phyloP scores from a whole-genome alignment of 2,113 vertebrate species.

The Pterocles gutturalis region DNA sequence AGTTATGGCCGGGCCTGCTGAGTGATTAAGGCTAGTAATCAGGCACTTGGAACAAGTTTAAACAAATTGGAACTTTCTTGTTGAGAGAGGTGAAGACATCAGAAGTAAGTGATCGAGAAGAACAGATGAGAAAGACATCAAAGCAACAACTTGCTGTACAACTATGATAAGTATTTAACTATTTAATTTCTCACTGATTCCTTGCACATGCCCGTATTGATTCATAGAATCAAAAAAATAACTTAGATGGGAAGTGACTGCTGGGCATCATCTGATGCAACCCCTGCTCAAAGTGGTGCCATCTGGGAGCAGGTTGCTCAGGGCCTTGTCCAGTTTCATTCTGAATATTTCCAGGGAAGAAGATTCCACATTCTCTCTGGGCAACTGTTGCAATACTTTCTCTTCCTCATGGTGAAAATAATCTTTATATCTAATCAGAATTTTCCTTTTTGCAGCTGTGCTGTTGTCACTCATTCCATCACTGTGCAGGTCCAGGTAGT shows the following conservation, averaged over 20 bases:
- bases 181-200: neutral
- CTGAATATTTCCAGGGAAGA: neutral
- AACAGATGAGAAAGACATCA: neutral
- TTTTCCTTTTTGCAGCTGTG: neutral
- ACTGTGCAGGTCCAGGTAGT: neutral
- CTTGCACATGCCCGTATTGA: neutral
- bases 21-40: constrained; percentile 46
- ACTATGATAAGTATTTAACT: neutral
- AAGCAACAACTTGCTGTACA: neutral
- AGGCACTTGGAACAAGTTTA: constrained; percentile 48
- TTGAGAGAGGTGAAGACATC: neutral
- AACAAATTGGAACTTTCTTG: constrained; percentile 17
- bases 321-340: neutral
- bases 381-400: neutral
- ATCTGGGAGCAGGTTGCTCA: neutral
- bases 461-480: neutral
- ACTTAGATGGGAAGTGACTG: neutral
- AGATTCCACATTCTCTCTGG: neutral
- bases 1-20: constrained; percentile 14
- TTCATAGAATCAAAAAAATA: neutral
- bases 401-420: neutral
- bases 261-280: neutral
- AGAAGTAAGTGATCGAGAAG: neutral
- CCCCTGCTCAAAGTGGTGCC: rapidly evolving
- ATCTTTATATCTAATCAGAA: neutral